Evolutionary conservation across 2,888 invertebrate genomes (phyloP).

Genomic region (Oligia strigilis): DNA sequence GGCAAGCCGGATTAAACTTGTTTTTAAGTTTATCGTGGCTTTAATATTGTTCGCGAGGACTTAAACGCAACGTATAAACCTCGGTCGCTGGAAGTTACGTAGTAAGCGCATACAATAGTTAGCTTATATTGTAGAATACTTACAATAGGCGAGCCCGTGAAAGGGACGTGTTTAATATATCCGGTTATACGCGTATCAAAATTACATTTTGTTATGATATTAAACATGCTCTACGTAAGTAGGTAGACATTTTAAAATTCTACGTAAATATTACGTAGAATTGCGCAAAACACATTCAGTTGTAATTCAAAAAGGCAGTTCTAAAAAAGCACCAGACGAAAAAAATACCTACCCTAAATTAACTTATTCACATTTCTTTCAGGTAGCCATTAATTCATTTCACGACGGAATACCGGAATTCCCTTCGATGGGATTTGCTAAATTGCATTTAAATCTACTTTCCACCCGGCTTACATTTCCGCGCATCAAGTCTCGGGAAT

Average conservation of each 20-base stretch:
- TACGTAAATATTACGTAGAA: neutral
- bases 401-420: constrained; percentile 65
- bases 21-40: constrained; percentile 89
- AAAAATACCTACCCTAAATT: constrained; percentile 23
- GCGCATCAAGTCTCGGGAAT: constrained; percentile 81
- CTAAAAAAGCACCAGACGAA: constrained; percentile 21
- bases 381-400: constrained; percentile 50
- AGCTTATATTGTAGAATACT: constrained; percentile 69
- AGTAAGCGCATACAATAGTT: constrained; percentile 75
- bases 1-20: constrained; percentile 88
- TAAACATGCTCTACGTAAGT: neutral
- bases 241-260: neutral
- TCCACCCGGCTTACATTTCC: constrained; percentile 80
- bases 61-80: constrained; percentile 86
- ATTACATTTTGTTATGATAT: constrained; percentile 12
- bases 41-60: constrained; percentile 88
- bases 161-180: constrained; percentile 11
- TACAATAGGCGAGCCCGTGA: constrained; percentile 62
- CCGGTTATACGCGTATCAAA: neutral
- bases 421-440: constrained; percentile 72
- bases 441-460: constrained; percentile 82
- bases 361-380: constrained; percentile 43
- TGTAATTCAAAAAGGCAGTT: neutral
- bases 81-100: constrained; percentile 75
- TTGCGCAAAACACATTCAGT: neutral